phyloP scores from a whole-genome alignment of 2,888 invertebrate genomes.

The Sicus ferrugineus region DNA sequence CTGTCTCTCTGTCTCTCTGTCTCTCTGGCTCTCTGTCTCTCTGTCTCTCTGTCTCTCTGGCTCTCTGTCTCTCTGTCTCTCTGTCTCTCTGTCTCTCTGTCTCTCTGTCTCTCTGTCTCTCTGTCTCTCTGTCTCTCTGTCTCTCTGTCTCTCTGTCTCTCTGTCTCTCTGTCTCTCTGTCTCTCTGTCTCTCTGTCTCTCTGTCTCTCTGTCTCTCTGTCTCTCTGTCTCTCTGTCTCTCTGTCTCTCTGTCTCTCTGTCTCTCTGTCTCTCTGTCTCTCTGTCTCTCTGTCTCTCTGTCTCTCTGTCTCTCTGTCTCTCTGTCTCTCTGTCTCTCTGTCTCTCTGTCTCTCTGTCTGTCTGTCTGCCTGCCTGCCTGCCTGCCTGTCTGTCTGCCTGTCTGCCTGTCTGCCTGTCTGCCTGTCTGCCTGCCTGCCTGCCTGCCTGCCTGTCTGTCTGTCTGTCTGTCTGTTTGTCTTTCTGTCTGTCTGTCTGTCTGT shows the following conservation, averaged over 20 bases:
- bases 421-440: no score
- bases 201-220: not conserved
- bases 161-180: conserved; percentile 1
- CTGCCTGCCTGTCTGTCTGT: no score
- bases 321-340: not conserved
- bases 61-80: not conserved
- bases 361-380: no score
- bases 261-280: not conserved
- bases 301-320: not conserved
- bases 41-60: no score
- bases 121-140: not conserved
- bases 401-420: no score
- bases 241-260: not conserved
- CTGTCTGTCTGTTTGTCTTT: no score
- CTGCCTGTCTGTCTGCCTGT: no score
- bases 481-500: no score
- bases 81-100: not conserved
- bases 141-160: not conserved
- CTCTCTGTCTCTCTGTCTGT: not conserved
- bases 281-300: conserved; percentile 1
- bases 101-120: not conserved
- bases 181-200: not conserved
- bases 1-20: not conserved
- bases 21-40: no score
- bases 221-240: not conserved